Evolutionary conservation across 1,140 invertebrate genomes (phyloP), one percentile per base, ranked within the genome.

Genomic region (Teleopsis dalmanni): DNA sequence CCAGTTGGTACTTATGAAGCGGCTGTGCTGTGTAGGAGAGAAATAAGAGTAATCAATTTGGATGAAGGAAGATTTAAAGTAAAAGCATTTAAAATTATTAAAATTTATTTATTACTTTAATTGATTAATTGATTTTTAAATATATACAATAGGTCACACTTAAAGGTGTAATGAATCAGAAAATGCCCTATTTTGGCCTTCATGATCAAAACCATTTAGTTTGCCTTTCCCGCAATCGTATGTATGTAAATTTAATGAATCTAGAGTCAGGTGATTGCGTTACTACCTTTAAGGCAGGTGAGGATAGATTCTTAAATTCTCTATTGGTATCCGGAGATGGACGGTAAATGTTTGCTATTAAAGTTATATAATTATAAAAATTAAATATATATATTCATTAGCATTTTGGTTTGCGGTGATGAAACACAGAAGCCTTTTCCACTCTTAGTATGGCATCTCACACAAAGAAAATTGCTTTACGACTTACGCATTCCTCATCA

Each of bases 201-300:
- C 86, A 91, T 65, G 85, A 88, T 73, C 66, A 79, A 33, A 78
- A 80, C 16, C 87, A 90, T 68, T 72, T 90, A 37, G 88, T 91
- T 11, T 82, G 87, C 13, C 73, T 93, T 13, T 88, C 87, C 2
- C 74, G 89, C 33, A 91, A 91, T 71, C 69, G 89, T 51, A 91
- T 93, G 88, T 91, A 91, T 66, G 87, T 92, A 33, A 91, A 92
- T 72, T 77, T 93, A 47, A 88, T 91, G 80, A 89, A 91, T 70
- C 73, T 89, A 26, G 81, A 85, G 51, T 57, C 63, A 72, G 79
- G 87, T 45, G 87, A 91, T 58, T 87, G 87, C 62, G 87, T 89
- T 13, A 88, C 88, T 3, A 90, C 87, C 2, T 91, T 91, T 63
- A 91, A 90, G 70, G 87, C 87, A 8, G 88, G 87, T 2, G 87